Conservation (phyloP, 2,888 invertebrate genomes). For the Nemurella pictetii region DNA sequence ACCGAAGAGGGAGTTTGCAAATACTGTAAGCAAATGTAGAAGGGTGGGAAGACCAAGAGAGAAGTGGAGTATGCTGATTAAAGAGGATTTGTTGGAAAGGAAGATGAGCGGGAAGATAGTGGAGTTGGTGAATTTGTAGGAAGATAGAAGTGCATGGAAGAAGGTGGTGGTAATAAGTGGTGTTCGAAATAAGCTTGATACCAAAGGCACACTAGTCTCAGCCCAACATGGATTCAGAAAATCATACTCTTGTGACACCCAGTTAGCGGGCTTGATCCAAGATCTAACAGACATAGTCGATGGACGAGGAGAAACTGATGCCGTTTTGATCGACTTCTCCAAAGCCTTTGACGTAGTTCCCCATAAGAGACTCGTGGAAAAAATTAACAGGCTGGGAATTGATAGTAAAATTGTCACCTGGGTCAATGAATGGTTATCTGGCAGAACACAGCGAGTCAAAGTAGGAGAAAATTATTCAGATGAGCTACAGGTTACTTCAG, state of each 20-base stretch:
- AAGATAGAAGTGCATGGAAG: too few species aligned
- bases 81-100: too few species aligned
- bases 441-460: too few species aligned
- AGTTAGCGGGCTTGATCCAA: neutral
- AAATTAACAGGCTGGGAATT: neutral
- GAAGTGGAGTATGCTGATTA: too few species aligned
- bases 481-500: neutral
- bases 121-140: too few species aligned
- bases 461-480: neutral
- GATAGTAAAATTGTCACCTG: neutral
- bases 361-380: neutral
- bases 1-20: too few species aligned
- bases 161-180: too few species aligned
- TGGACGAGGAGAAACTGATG: neutral
- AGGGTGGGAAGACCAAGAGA: too few species aligned
- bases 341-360: conserved; percentile 10
- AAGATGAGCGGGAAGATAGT: too few species aligned
- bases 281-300: neutral
- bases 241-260: neutral
- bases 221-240: neutral
- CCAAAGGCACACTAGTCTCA: neutral
- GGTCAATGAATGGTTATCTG: neutral
- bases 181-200: too few species aligned
- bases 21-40: too few species aligned
- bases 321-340: neutral